A percentile compares a stretch with the other conserved stretches of the same genome.
Evolutionary conservation across 2,888 invertebrate genomes (phyloP).

Genomic region (Coelinius sp.): DNA sequence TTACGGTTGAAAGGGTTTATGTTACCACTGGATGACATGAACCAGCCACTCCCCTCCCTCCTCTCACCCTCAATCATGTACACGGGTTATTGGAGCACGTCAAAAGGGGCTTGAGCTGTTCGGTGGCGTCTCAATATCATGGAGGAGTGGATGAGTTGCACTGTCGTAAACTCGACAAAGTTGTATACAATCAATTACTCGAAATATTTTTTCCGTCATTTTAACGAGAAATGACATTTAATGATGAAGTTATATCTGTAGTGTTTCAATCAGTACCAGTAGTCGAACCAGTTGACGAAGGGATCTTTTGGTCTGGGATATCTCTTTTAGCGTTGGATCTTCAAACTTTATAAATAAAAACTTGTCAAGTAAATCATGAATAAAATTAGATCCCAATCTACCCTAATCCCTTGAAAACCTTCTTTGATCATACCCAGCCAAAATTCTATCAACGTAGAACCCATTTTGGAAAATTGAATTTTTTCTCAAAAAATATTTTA

Average conservation of each 20-base stretch:
- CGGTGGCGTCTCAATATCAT: slow-evolving; percentile 14
- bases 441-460: background rate
- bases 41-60: slow-evolving; percentile 35
- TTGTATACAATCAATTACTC: background rate
- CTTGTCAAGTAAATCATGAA: no score
- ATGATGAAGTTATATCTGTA: no score
- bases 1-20: slow-evolving; percentile 21
- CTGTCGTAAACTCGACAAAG: background rate
- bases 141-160: background rate
- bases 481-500: background rate
- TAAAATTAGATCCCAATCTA: no score
- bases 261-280: no score
- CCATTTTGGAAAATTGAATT: slow-evolving; percentile 1
- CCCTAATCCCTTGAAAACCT: background rate
- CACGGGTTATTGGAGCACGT: slow-evolving; percentile 12
- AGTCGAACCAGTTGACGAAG: no score
- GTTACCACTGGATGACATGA: slow-evolving; percentile 28
- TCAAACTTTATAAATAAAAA: no score
- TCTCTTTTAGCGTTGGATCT: no score
- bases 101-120: slow-evolving; percentile 8
- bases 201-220: no score
- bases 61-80: slow-evolving; percentile 5
- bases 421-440: background rate
- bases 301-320: no score
- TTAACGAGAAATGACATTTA: no score